Base-by-base conservation (phyloP, 2,113 vertebrate species). In the Oxygymnocypris stewartii region DNA sequence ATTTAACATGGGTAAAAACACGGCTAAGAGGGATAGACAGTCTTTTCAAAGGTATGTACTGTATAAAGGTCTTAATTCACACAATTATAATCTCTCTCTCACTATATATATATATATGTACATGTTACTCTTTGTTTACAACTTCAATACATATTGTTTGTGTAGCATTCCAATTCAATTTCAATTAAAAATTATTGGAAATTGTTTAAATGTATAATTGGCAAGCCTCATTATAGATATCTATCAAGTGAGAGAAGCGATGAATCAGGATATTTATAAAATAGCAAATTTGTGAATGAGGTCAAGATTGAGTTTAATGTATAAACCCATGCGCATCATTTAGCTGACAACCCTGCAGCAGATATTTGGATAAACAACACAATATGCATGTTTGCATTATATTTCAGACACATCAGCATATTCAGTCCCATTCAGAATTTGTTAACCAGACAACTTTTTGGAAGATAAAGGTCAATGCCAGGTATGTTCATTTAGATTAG, bases 211-310 rank as follows among this genome's bases (percentile, higher is more conserved):
- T 5, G 4, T 65, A 8, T 35, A 2, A 4, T 67, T 67, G 65
- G 65, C 28, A 18, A 18, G 16, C 18, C 37, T 42, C 16, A 11
- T 37, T 73, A 40, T 59, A 59, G 54, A 59, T 40, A 42, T 40
- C 18, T 2, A 11, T 40, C 35, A 42, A 23, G 87, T 89, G 87
- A 88, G 88, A 90, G 85, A 93, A 89, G 2, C 86, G 92, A 90
- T 94, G 93, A 95, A 88, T 87, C 63, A 71, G 86, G n/a, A 31
- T 18, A 44, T 42, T 20, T 25, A 7, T 2, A 8, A 44, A 25
- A 61, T 14, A 76, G 47, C 54, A 67, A 31, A 42, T 75, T 65
- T 37, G 44, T 69, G 73, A 8, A 85, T 42, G 69, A 61, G 2
- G 35, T 59, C 35, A 59, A 80, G 5, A 16, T 31, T 14, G 18